Evolutionary conservation across 2,888 invertebrate species (phyloP), one percentile per base, ranked within the genome.

Genomic region (Lasioglossum oenotherae): DNA sequence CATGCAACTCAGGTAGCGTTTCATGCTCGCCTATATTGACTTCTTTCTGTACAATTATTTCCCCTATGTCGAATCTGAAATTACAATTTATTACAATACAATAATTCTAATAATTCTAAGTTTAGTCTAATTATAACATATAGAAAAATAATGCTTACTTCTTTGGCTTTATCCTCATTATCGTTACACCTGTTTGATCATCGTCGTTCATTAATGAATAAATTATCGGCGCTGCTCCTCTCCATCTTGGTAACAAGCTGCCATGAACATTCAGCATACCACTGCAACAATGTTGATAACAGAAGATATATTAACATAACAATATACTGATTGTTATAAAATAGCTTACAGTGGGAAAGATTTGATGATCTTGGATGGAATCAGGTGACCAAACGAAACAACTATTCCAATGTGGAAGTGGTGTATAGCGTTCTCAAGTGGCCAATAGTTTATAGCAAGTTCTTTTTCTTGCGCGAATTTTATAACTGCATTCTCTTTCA

Each of bases 221-320:
- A 78, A 98, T 97, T 74, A 99, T 97, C 0, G 99, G 99, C 0
- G 99, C 98, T 16, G 99, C 98, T 10, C 99, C 99, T 90, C 99
- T 96, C 98, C 98, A 99, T 80, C 97, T 96, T 0, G 99, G 99
- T 86, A 99, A 95, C 75, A 99, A 95, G 95, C 99, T 99, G 0
- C 98, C 98, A 95, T 99, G 99, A 0, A 99, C 97, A 96, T 99
- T 99, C 53, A 99, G 96, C 96, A 99, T 98, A 44, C 99, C 99
- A 92, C 98, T 98, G 94, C 79, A 96, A n/a, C 84, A 91, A 89
- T 90, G 87, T 69, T 38, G 0, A 87, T 57, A 85, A 81, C n/a
- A 44, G 10, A 46, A 71, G 12, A 49, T 49, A n/a, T 2, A 41
- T 71, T 71, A n/a, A n/a, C 67, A 31, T 53, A 64, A 76, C 27